Conservation (phyloP, 1,140 invertebrate genomes). For the Prorops nasuta region DNA sequence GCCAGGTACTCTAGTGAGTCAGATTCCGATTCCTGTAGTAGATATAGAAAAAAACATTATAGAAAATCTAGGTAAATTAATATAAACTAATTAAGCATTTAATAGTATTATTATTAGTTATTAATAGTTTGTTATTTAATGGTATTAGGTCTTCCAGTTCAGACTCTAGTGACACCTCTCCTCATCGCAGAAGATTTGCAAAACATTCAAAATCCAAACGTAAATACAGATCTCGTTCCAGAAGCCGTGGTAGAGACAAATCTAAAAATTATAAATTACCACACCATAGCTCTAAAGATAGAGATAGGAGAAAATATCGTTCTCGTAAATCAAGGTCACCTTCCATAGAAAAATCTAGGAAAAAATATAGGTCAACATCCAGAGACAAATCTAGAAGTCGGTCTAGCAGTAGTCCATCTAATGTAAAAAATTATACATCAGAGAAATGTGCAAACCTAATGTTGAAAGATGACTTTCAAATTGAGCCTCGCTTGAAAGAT, state of each 20-base stretch:
- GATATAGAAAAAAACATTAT: slow-evolving; percentile 39
- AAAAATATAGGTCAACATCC: slow-evolving; percentile 44
- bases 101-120: background rate
- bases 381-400: slow-evolving; percentile 50
- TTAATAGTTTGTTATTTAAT: slow-evolving; percentile 5
- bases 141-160: slow-evolving; percentile 45
- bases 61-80: slow-evolving; percentile 43
- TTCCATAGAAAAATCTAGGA: slow-evolving; percentile 38
- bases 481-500: slow-evolving; percentile 43
- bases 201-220: slow-evolving; percentile 45
- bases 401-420: slow-evolving; percentile 50
- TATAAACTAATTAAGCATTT: slow-evolving; percentile 5
- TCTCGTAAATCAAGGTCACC: slow-evolving; percentile 40
- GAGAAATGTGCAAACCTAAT: background rate
- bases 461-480: slow-evolving; percentile 46
- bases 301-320: slow-evolving; percentile 39
- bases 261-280: slow-evolving; percentile 41
- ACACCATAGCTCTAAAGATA: slow-evolving; percentile 43
- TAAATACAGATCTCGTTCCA: slow-evolving; percentile 42
- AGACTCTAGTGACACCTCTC: slow-evolving; percentile 42
- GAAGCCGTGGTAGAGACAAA: slow-evolving; percentile 42
- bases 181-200: slow-evolving; percentile 41
- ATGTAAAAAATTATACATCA: slow-evolving; percentile 19
- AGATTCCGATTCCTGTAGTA: slow-evolving; percentile 46
- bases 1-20: slow-evolving; percentile 50